These are phyloP conservation scores for Meles meles DNA, from an alignment of 2,113 vertebrate genomes.

Conservation along the genomic window DNA sequence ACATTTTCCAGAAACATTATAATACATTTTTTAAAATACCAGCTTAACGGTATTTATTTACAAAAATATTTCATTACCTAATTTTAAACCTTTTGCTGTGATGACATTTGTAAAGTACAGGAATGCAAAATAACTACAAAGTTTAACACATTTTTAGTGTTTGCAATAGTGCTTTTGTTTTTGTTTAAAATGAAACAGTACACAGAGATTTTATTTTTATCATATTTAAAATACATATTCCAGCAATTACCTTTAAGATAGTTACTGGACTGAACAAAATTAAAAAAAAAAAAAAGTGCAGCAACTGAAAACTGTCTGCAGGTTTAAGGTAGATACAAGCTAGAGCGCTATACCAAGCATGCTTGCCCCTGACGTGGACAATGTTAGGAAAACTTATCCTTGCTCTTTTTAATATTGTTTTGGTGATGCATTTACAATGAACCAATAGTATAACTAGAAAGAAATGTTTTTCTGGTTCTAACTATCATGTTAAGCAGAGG, in stretches of 20 bases:
- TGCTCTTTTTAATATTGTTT: conserved; percentile 55
- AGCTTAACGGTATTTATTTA: conserved; percentile 87
- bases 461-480: conserved; percentile 79
- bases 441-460: conserved; percentile 79
- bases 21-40: conserved; percentile 88
- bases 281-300: conserved; percentile 70
- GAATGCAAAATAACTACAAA: conserved; percentile 85
- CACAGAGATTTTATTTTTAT: conserved; percentile 77
- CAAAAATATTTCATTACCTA: conserved; percentile 88
- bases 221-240: conserved; percentile 82
- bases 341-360: conserved; percentile 78
- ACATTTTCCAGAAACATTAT: conserved; percentile 86
- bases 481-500: conserved; percentile 76
- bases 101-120: conserved; percentile 85
- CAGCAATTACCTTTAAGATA: conserved; percentile 81
- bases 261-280: conserved; percentile 81
- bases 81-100: conserved; percentile 80
- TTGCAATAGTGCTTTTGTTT: conserved; percentile 79
- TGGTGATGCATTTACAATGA: conserved; percentile 78
- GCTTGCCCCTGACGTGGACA: conserved; percentile 73
- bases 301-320: conserved; percentile 66
- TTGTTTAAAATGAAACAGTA: conserved; percentile 80
- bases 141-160: conserved; percentile 80
- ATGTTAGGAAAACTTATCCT: conserved; percentile 72
- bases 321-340: conserved; percentile 75